phyloP scores from a whole-genome alignment of 2,888 invertebrate genomes.

The Meghimatium bilineatum region DNA sequence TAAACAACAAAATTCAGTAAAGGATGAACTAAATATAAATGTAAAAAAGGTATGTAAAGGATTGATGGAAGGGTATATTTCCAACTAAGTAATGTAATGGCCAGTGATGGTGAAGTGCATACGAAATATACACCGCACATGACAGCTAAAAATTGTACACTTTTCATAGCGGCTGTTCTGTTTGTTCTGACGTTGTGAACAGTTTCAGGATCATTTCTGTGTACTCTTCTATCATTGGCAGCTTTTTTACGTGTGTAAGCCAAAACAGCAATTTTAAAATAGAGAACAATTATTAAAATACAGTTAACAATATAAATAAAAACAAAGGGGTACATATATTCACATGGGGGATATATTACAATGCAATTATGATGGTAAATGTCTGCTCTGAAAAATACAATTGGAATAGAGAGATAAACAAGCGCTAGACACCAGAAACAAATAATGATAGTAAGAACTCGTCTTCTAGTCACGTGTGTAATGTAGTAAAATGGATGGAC shows the following conservation, averaged over 20 bases:
- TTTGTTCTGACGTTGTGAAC: no score
- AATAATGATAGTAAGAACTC: neutral
- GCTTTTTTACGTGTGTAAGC: slow-evolving; percentile 2
- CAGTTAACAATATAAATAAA: neutral
- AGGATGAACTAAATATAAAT: neutral
- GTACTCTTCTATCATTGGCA: neutral
- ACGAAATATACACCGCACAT: neutral
- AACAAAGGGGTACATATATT: neutral
- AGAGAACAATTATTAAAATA: neutral
- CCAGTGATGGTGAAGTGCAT: neutral
- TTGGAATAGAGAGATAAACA: neutral
- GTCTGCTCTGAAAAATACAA: neutral
- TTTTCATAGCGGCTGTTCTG: neutral
- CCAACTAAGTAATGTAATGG: neutral
- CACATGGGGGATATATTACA: neutral
- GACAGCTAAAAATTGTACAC: slow-evolving; percentile 4
- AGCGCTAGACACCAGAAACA: neutral
- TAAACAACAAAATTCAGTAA: neutral
- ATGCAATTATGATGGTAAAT: neutral
- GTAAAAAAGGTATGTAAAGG: neutral
- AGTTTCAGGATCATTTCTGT: neutral
- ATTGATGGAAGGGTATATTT: neutral
- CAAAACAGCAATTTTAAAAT: neutral
- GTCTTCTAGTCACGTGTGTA: neutral
- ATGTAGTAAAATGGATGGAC: slow-evolving; percentile 3